Base-by-base conservation (phyloP, 2,888 invertebrate species). In the Flexamia atlantica region DNA sequence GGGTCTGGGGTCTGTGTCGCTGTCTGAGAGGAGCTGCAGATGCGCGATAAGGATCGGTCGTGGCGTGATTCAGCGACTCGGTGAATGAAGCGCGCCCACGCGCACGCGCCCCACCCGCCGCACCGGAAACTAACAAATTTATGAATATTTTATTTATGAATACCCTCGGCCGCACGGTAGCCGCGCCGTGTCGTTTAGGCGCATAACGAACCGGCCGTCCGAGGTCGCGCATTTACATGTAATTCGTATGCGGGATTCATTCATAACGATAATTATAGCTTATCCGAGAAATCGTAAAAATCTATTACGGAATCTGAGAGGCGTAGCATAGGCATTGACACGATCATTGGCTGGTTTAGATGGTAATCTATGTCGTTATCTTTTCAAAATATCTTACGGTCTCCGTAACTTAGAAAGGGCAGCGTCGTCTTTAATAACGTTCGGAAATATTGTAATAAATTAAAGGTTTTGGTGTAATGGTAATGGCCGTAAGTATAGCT, bases 281-380 rank as follows among this genome's bases (percentile, higher is more conserved):
- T 79, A 79, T 79, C 79, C 50, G 79, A 79, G 79, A 79, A 79
- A 79, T 79, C 79, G 79, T 79, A 79, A 79, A 79, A 79, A 79
- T 79, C 79, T 79, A 79, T 79, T 79, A 79, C 79, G 79, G 79
- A 50, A 57, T 36, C 79, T n/a, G 79, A 79, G 79, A 79, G 53
- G 79, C 79, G 79, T 50, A 79, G 53, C 57, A 40, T 57, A 57
- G 79, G 57, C 79, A 57, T 79, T 50, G 79, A 50, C 79, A 79
- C 57, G 79, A 57, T 79, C 79, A 79, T 79, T 79, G 79, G 79
- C 50, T 57, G 57, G 57, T 79, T 79, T 76, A 76, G 79, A 57
- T 57, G 57, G 32, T 79, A 79, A 79, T 79, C 57, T 79, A 79
- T 79, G 79, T 20, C 36, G 30, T 79, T 79, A 79, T 79, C 79